Base-by-base conservation (phyloP, 64 coral and sea anemone species). In the Astreopora myriophthalma region DNA sequence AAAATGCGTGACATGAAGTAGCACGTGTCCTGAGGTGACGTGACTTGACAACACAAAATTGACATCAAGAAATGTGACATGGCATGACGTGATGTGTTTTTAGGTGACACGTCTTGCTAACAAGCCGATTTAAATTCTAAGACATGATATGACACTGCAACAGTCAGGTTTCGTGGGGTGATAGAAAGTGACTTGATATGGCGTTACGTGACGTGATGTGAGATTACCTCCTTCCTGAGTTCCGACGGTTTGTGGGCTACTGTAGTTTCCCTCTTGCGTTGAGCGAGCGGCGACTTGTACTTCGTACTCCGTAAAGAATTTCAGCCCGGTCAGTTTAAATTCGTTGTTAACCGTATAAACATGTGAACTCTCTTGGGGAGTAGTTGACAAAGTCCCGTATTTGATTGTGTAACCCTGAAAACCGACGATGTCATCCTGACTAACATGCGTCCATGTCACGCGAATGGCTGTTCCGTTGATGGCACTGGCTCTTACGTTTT, bases 171-270 rank as follows among this genome's bases (percentile, higher is more conserved):
- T n/a, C n/a, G n/a, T n/a, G n/a, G n/a, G n/a, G n/a, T n/a, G n/a
- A n/a, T n/a, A n/a, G n/a, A n/a, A n/a, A n/a, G 63, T 66, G 62
- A 26, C 23, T 6, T 66, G 63, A 66, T 26, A 66, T 6, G 25
- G 1, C 63, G 22, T 0, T 19, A 26, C 19, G 6, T 48, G 26
- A 29, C 42, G 24, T 48, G 0, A 26, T 11, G 0, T 51, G 22
- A 28, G 17, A 25, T 31, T 91, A 92, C 90, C 90, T 86, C 69
- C 79, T 86, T 92, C 79, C 20, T 20, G 24, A 12, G 90, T 92
- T 44, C 25, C 48, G 8, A 20, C 81, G 5, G 25, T 76, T 22
- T 66, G n/a, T 39, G 55, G 13, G 23, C 74, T 9, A 58, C 80
- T 86, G 24, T 65, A 92, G 71, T 86, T 92, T 6, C 90, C 90